Evolutionary conservation across 2,888 invertebrate genomes (phyloP), one percentile per base, ranked within the genome.

Genomic region (Cordylochernes scorpioides): DNA sequence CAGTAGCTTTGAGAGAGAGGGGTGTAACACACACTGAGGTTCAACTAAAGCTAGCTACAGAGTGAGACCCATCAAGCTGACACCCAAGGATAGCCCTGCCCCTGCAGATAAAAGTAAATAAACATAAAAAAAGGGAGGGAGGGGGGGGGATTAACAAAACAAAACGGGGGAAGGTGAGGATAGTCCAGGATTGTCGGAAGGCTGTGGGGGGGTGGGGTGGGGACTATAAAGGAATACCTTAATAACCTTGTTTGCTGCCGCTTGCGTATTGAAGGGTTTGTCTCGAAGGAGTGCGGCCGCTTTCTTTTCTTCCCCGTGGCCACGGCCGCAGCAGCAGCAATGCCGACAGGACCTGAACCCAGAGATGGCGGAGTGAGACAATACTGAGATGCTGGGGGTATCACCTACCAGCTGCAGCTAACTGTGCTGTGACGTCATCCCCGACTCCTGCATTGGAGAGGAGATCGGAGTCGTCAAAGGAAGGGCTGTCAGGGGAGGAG

Each of bases 241-340:
- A 88, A 59, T 38, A 91, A 59, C 47, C 88, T 64, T 50, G 88
- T 88, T 55, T 88, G 88, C 54, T 88, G 88, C 29, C 88, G 62
- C 56, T 88, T 88, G 45, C 88, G 62, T 42, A 86, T 82, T 21
- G 86, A 86, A 3, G 88, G 88, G 61, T 88, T 88, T 29, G 86
- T 86, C 58, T 91, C 88, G 54, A 88, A 88, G 33, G 80, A 75
- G 58, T 88, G 86, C 22, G 84, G 82, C 44, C 86, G 60, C 59
- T 86, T 86, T 46, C 84, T 64, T 51, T 88, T 88, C 55, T 86
- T 86, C 1, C 82, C 78, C 3, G 86, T 84, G 14, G 80, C 78
- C 44, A 88, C 88, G 24, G 88, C 88, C 24, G 88, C 86, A 3
- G 88, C 88, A 3, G 88, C 88, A 13, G 88, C 88, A 53, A 88